Conservation (phyloP, 2,888 invertebrate species). For the Vannuccia rotundouncinata region DNA sequence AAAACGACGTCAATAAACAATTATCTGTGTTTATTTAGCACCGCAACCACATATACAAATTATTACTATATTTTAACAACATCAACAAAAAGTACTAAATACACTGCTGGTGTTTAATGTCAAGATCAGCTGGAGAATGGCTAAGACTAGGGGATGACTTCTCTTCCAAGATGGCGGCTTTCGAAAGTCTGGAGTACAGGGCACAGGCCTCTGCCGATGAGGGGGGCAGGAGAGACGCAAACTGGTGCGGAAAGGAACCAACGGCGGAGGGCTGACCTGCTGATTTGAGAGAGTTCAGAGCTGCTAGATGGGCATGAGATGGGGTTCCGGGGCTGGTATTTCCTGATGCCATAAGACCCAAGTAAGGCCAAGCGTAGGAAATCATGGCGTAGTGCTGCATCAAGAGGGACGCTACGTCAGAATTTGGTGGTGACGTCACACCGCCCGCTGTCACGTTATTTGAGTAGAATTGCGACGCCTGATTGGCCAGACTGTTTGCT, state of each 20-base stretch:
- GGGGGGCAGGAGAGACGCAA: neutral
- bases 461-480: neutral
- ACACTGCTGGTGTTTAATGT: neutral
- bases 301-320: neutral
- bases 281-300: neutral
- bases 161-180: neutral
- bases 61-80: neutral
- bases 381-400: constrained; percentile 19
- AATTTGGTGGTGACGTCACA: neutral
- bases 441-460: neutral
- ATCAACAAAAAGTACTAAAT: neutral
- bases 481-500: neutral
- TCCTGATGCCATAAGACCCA: neutral
- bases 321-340: neutral
- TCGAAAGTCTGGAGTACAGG: neutral
- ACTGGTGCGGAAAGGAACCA: neutral
- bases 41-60: neutral
- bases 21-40: too few species aligned
- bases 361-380: constrained; percentile 1
- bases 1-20: too few species aligned
- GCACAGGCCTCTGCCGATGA: neutral
- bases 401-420: neutral
- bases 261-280: neutral
- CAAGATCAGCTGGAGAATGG: neutral
- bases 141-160: neutral